These are phyloP conservation scores for Pan paniscus DNA, from an alignment of 2,113 vertebrate genomes.

Conservation along the genomic window DNA sequence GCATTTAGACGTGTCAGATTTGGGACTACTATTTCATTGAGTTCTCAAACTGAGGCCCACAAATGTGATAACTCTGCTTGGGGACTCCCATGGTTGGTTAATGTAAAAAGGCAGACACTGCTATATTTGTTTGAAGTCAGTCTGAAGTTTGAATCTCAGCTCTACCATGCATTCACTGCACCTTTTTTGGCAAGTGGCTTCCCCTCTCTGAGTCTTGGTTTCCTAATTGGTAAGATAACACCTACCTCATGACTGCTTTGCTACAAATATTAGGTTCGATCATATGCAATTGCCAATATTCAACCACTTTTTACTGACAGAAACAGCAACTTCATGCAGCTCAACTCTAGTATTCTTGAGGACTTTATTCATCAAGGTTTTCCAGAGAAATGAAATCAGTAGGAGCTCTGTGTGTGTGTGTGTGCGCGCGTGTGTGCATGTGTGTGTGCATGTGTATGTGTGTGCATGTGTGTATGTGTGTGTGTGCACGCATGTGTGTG, in stretches of 20 bases:
- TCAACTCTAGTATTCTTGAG: neutral
- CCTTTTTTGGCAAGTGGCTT: neutral
- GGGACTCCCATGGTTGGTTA: no score
- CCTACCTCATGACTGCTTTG: neutral
- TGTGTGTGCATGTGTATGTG: no score
- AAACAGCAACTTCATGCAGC: neutral
- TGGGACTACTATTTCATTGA: neutral
- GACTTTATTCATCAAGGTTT: neutral
- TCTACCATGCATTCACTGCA: no score
- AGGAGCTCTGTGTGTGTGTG: neutral
- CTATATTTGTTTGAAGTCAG: neutral
- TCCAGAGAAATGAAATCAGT: neutral
- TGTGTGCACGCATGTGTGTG: accelerated
- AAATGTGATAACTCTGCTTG: neutral
- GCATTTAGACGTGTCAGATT: neutral
- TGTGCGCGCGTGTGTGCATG: neutral
- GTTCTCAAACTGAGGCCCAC: neutral
- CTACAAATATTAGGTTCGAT: neutral
- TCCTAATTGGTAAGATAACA: neutral
- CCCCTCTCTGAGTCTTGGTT: neutral
- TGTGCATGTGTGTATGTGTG: no score
- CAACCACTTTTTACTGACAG: neutral
- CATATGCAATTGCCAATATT: neutral
- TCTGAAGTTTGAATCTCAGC: neutral
- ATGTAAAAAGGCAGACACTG: neutral